Conservation (phyloP, 2,113 vertebrate genomes). For the Charadrius vociferus region DNA sequence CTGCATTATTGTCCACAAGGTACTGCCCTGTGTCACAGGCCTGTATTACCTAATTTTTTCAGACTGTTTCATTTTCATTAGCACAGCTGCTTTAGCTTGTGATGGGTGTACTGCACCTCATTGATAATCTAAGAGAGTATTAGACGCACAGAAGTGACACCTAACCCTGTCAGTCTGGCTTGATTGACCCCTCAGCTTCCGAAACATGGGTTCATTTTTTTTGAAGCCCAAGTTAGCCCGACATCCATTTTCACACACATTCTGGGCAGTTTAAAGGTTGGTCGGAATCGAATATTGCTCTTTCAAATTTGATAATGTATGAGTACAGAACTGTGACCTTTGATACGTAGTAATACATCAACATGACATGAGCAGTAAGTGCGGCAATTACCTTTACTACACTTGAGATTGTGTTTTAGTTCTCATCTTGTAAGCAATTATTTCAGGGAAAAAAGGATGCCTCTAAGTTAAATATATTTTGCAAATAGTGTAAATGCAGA, state of each 20-base stretch:
- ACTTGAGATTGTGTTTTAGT: constrained; percentile 70
- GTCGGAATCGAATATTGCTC: constrained; percentile 88
- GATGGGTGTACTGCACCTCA: constrained; percentile 90
- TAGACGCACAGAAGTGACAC: constrained; percentile 85
- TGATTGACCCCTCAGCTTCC: constrained; percentile 93
- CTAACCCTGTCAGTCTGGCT: constrained; percentile 83
- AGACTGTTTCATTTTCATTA: constrained; percentile 90
- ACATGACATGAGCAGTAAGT: constrained; percentile 91
- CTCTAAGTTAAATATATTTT: constrained; percentile 52
- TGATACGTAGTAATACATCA: constrained; percentile 93
- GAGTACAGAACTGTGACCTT: constrained; percentile 97
- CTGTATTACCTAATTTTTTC: constrained; percentile 73
- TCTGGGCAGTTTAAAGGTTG: constrained; percentile 84
- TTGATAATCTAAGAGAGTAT: constrained; percentile 89
- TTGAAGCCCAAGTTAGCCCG: constrained; percentile 67
- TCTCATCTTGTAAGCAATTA: constrained; percentile 74
- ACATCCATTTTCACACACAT: constrained; percentile 78
- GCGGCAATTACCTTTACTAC: constrained; percentile 86
- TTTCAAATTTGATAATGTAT: constrained; percentile 99
- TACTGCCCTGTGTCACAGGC: constrained; percentile 71
- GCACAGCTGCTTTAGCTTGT: constrained; percentile 88
- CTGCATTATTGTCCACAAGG: constrained; percentile 69
- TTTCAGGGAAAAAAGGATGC: constrained; percentile 52
- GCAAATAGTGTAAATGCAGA: constrained; percentile 40
- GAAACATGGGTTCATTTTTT: constrained; percentile 78